These are phyloP conservation scores for Chrysopilus asiliformis DNA, from an alignment of 2,888 invertebrate species.

Conservation along the genomic window DNA sequence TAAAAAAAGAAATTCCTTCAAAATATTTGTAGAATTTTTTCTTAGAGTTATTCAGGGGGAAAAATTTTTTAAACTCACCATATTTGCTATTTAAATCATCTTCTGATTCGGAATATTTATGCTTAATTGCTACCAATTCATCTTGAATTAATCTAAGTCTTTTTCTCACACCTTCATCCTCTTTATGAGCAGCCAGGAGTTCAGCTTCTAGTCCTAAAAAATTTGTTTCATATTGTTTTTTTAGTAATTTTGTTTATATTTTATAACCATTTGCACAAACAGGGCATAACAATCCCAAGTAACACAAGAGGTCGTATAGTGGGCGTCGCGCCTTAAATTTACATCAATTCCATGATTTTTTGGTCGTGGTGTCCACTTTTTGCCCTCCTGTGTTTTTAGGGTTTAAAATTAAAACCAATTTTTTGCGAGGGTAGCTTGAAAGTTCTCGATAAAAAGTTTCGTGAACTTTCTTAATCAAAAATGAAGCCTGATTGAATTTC, in stretches of 20 bases:
- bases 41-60: too few relatives aligned
- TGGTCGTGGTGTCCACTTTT: too few relatives aligned
- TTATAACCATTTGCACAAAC: neutral
- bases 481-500: too few relatives aligned
- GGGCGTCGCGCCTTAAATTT: neutral
- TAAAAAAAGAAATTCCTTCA: too few relatives aligned
- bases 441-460: too few relatives aligned
- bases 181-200: constrained; percentile 30
- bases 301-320: neutral
- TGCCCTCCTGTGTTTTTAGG: too few relatives aligned
- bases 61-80: constrained; percentile 18
- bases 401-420: too few relatives aligned
- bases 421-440: too few relatives aligned
- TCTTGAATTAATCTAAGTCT: constrained; percentile 32
- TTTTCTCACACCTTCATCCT: constrained; percentile 33
- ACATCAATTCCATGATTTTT: neutral
- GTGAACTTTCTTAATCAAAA: too few relatives aligned
- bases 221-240: neutral
- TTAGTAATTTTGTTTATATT: neutral
- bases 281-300: neutral
- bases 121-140: constrained; percentile 28
- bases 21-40: too few relatives aligned
- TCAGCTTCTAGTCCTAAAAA: constrained; percentile 32
- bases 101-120: constrained; percentile 30
- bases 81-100: constrained; percentile 31